Base-by-base conservation (phyloP, 2,888 invertebrate species). In the Cantharis rustica region DNA sequence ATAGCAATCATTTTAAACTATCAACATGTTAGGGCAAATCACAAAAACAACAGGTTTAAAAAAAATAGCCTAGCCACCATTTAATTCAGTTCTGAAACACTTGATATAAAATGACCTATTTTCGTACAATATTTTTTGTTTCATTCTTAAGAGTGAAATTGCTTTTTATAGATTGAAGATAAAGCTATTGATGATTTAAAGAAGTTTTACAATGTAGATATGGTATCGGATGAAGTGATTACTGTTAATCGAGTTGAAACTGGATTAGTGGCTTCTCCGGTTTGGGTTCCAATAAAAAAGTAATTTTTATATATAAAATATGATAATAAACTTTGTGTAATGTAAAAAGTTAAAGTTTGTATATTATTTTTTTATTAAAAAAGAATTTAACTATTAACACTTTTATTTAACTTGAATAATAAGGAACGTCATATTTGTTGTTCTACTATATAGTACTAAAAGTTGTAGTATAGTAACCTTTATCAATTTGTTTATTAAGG, bases 151-250 rank as follows among this genome's bases (percentile, higher is more conserved):
- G 17, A 16, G 16, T 26, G 16, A 11, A 70, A 16, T 20, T 61
- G 20, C 15, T 17, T 61, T 61, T 88, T 89, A 61, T 88, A 95
- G 94, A 90, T 95, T 81, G 97, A 97, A 89, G 96, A 97, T 86
- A 93, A 92, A 86, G 96, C 96, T 0, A 95, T 97, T 81, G 93
- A 94, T 78, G 95, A 96, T 81, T 87, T 97, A 76, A 90, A 92
- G 74, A 89, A 90, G 76, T 94, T 94, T 86, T 96, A 96, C 88
- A 93, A 93, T 83, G 91, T 92, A 0, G 91, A 92, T 75, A 91
- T 93, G 82, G 89, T 92, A 26, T 90, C 90, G 63, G 95, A 96
- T 82, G 95, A 96, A 86, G 86, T 90, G 71, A 94, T 96, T 72
- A 92, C 92, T 1, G 93, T 96, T 23, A 89, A 90, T 76, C 89